These are phyloP conservation scores for Hemicordylus capensis DNA, from an alignment of 2,113 vertebrate species.

Conservation along the genomic window DNA sequence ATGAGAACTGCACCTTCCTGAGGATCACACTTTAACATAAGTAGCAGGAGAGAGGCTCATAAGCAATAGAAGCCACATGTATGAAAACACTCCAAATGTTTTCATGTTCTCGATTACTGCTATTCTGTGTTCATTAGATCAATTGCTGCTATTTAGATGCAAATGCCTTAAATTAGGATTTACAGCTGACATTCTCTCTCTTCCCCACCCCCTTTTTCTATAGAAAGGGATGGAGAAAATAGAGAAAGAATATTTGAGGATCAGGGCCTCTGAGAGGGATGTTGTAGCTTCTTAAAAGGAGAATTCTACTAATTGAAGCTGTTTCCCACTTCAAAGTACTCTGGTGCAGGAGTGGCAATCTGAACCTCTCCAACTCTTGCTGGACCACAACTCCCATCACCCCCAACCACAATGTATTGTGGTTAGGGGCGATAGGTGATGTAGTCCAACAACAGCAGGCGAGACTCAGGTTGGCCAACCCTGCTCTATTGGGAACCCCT, in stretches of 20 bases:
- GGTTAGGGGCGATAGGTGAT: no score
- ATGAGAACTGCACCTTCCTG: neutral
- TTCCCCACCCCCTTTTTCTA: neutral
- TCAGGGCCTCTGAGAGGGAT: neutral
- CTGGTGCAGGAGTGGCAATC: neutral
- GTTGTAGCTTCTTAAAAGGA: neutral
- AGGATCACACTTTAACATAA: neutral
- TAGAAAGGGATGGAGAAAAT: slow-evolving; percentile 18
- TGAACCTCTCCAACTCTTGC: no score
- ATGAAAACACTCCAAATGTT: neutral
- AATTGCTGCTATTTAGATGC: slow-evolving; percentile 64
- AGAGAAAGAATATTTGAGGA: slow-evolving; percentile 19
- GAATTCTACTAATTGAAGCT: slow-evolving; percentile 5
- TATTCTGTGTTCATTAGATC: slow-evolving; percentile 61
- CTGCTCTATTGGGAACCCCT: neutral
- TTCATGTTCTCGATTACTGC: slow-evolving; percentile 13
- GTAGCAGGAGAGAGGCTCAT: neutral
- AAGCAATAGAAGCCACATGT: neutral
- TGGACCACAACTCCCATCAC: no score
- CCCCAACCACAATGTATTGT: no score
- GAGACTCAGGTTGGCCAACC: no score
- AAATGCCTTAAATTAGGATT: slow-evolving; percentile 63
- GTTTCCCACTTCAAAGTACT: neutral
- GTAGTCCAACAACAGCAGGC: no score
- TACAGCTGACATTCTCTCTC: slow-evolving; percentile 38